Conservation (phyloP, 1,140 invertebrate species). For the Drosophila repleta region DNA sequence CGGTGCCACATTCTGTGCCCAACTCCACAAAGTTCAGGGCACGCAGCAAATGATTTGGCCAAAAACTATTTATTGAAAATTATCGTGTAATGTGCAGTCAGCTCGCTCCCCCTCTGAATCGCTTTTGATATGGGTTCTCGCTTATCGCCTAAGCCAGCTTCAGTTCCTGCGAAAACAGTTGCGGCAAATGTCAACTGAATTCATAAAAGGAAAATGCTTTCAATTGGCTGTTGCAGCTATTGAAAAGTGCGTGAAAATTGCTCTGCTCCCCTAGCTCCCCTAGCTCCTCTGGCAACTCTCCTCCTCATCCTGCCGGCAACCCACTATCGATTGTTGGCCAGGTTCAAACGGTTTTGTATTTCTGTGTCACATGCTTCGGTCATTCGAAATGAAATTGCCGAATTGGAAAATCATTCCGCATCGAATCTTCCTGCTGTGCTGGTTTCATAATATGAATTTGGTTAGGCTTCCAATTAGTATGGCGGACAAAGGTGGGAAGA, state of each 20-base stretch:
- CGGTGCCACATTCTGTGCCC: constrained; percentile 57
- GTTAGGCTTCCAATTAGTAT: too few species aligned
- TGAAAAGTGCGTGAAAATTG: constrained; percentile 29
- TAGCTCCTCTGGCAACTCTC: background rate
- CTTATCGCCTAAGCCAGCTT: constrained; percentile 37
- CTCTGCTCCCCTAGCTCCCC: background rate
- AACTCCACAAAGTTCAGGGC: constrained; percentile 46
- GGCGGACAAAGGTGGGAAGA: too few species aligned
- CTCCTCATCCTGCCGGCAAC: too few species aligned
- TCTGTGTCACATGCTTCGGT: constrained; percentile 5
- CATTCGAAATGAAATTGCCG: constrained; percentile 12
- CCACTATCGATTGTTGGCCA: constrained; percentile 5
- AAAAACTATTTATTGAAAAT: constrained; percentile 81
- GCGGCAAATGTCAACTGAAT: constrained; percentile 51
- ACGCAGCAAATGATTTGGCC: constrained; percentile 66
- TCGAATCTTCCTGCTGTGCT: background rate
- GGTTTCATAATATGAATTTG: background rate
- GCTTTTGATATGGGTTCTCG: constrained; percentile 20
- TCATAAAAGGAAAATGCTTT: constrained; percentile 59
- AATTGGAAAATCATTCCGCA: background rate
- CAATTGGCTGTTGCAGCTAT: constrained; percentile 37
- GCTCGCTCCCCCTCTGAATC: background rate
- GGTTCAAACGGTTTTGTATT: background rate
- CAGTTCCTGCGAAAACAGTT: constrained; percentile 25
- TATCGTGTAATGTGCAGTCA: constrained; percentile 62